Evolutionary conservation across 2,888 invertebrate species (phyloP), one percentile per base, ranked within the genome.

Genomic region (Limnephilus marmoratus): DNA sequence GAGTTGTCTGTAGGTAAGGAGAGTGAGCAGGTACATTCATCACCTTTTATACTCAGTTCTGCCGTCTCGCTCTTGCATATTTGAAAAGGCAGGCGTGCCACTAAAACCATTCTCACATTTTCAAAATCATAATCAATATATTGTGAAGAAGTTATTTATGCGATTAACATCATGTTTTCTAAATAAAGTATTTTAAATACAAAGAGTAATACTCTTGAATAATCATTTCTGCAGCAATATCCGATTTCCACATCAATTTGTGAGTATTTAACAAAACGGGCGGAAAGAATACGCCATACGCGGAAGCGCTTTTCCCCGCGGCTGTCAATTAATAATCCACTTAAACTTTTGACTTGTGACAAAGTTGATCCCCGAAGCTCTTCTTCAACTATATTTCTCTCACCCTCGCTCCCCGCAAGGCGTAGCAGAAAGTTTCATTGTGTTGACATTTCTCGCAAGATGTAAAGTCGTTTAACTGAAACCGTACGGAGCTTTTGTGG

Each of bases 291-390:
- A 49, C 41, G 86, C 86, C 18, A 86, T 80, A 12, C 37, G 34
- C 88, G 29, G 68, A 45, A 68, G 88, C 81, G 81, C 31, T 49
- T 81, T 15, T 87, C 80, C 68, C 90, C 91, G 85, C 53, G 85
- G 90, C 85, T 87, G 93, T 90, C 93, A 87, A 93, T 92, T 93
- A 92, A 93, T 93, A 92, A 93, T 93, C 93, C 90, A 93, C 93
- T 93, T 92, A 86, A 93, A 91, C 92, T 90, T 92, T 92, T 85
- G 91, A 92, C 90, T 92, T 89, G 90, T 86, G 90, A 90, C 92
- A 92, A 93, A 93, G 92, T 92, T 92, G 92, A 93, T 92, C 90
- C 92, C 34, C 34, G 86, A 85, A 91, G 85, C 89, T 91, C 86
- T 90, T 31, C 85, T 81, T 87, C 87, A 91, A 92, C 92, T 92